Base-by-base conservation (phyloP, 2,888 invertebrate genomes). In the Dendrolimus pini region DNA sequence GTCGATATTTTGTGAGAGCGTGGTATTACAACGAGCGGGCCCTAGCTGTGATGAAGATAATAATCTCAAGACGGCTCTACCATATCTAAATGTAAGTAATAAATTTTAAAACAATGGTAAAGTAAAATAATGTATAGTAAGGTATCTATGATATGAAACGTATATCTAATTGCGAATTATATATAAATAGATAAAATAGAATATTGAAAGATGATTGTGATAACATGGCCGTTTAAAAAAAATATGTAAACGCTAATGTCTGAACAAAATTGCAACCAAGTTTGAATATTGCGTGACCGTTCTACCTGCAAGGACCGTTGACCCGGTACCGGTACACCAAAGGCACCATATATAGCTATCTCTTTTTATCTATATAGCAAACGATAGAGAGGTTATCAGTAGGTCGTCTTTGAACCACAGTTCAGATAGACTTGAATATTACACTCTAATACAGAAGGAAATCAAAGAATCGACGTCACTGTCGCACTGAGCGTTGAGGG, bases 281-380 rank as follows among this genome's bases (percentile, higher is more conserved):
- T 12, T 13, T 10, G 18, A 41, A 54, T 42, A 12, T 57, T 61
- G 60, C 56, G 52, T 52, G 56, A 52, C 56, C 56, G 30, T 59
- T 59, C 61, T 61, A 70, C 69, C 68, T 69, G 70, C 61, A 41
- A 61, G 62, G 69, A 74, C 69, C 69, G 62, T 68, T 75, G 70
- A 75, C 71, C 74, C 63, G 60, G 14, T 55, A 42, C 64, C 62
- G 63, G 65, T 30, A 61, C 62, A 66, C 61, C 63, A 58, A 67
- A 62, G 60, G 61, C 61, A 61, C 54, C 41, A 14, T 13, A 47
- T 56, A 59, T 52, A 10, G 52, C 14, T 30, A 55, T 70, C 67
- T 62, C 69, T 41, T 60, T 70, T 62, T 56, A 53, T 9, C 62
- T 7, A 13, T 41, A 54, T 52, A 14, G 41, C 10, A 56, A 56